Percentiles rank a stretch among this genome's conserved stretches.
phyloP scores from a whole-genome alignment of 2,888 invertebrate genomes.

The Schizotus pectinicornis region DNA sequence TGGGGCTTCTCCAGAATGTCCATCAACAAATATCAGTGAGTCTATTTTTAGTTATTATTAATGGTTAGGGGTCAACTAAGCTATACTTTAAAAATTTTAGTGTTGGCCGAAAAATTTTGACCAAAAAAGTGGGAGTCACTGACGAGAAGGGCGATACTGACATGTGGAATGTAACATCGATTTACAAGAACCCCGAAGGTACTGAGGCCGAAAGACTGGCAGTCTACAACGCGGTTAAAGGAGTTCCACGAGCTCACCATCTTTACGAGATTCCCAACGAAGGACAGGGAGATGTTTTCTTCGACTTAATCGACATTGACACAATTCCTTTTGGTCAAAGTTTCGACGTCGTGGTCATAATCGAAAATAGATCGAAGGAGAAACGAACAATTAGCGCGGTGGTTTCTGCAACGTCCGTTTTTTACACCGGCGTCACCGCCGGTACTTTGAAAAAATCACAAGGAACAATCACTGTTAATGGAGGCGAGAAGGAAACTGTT shows the following conservation, averaged over 20 bases:
- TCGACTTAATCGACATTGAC: conserved; percentile 72
- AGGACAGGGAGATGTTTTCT: conserved; percentile 67
- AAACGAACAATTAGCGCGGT: conserved; percentile 68
- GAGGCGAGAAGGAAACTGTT: conserved; percentile 68
- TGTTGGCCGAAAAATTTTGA: conserved; percentile 72
- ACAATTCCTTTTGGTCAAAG: conserved; percentile 69
- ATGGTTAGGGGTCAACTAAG: too few relatives aligned
- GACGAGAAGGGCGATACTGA: conserved; percentile 71
- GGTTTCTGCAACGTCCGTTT: conserved; percentile 69
- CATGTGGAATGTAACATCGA: conserved; percentile 69
- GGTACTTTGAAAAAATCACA: conserved; percentile 68
- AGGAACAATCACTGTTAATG: conserved; percentile 66
- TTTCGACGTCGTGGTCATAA: conserved; percentile 70
- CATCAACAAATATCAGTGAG: conserved; percentile 71
- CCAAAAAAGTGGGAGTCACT: conserved; percentile 67
- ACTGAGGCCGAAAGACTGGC: conserved; percentile 70
- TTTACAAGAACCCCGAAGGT: conserved; percentile 70
- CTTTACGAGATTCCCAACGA: conserved; percentile 67
- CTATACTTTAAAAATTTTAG: conserved; percentile 53
- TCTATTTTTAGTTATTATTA: conserved; percentile 27
- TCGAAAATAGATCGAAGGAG: conserved; percentile 64
- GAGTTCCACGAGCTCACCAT: conserved; percentile 66
- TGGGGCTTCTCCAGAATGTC: conserved; percentile 72
- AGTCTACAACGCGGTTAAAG: conserved; percentile 71
- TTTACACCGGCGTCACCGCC: conserved; percentile 72